A percentile compares a stretch with the other conserved stretches of the same genome.
Conservation (phyloP, 2,797 vertebrate genomes). For the Tympanoctomys barrerae region DNA sequence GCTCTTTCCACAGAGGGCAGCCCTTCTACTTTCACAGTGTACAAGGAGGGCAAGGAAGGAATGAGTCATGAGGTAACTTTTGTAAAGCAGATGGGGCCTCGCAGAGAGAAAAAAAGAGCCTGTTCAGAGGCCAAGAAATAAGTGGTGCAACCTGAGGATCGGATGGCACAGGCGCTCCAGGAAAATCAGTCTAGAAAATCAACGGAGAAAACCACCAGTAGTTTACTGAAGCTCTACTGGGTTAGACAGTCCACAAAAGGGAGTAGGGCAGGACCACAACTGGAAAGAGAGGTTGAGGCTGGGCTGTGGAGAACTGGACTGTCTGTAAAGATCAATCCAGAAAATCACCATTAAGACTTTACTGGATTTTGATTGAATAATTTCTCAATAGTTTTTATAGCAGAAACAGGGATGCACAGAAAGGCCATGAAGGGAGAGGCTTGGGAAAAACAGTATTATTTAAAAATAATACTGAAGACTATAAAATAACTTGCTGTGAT, state of each 20-base stretch:
- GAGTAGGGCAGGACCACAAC: neutral
- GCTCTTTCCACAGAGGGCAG: neutral
- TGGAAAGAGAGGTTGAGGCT: neutral
- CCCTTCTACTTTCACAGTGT: neutral
- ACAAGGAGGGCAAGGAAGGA: neutral
- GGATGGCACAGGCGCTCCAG: neutral
- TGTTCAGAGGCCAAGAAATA: conserved; percentile 44
- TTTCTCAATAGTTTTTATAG: neutral
- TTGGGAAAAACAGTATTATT: neutral
- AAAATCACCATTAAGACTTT: neutral
- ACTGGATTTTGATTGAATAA: neutral
- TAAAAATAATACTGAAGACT: neutral
- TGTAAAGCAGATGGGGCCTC: conserved; percentile 51
- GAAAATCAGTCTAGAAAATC: conserved; percentile 59
- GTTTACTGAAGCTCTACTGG: neutral
- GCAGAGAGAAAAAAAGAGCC: conserved; percentile 15
- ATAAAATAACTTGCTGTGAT: neutral
- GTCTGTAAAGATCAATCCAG: neutral
- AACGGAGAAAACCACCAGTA: neutral
- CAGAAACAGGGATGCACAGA: neutral
- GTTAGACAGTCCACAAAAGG: neutral
- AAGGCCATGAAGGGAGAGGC: neutral
- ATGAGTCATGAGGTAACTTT: conserved; percentile 61
- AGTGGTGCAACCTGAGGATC: neutral
- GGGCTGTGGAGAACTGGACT: too few relatives aligned